Evolutionary conservation across 2,888 invertebrate genomes (phyloP).

Genomic region (Pseudoips prasinana): DNA sequence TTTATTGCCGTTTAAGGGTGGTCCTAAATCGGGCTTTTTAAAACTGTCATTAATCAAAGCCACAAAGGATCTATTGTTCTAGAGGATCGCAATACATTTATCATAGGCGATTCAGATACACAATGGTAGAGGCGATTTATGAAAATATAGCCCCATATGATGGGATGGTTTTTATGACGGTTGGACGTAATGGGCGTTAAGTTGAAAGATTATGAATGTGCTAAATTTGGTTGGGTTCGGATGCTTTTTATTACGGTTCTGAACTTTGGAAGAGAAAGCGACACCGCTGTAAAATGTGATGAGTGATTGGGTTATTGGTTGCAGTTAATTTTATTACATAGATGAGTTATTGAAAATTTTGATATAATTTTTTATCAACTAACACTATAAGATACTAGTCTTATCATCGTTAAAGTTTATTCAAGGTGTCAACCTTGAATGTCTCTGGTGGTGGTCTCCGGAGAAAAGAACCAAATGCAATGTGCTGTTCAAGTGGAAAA

Average conservation of each 20-base stretch:
- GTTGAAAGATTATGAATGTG: slow-evolving; percentile 13
- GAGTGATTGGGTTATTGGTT: too few relatives aligned
- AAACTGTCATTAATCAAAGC: slow-evolving; percentile 53
- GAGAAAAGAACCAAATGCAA: too few relatives aligned
- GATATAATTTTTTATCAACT: too few relatives aligned
- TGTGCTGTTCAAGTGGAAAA: too few relatives aligned
- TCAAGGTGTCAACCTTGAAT: too few relatives aligned
- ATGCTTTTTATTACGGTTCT: slow-evolving; percentile 4
- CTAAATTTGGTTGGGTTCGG: slow-evolving; percentile 10
- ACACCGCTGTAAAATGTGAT: too few relatives aligned
- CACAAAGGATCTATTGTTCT: slow-evolving; percentile 51
- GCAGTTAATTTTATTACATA: too few relatives aligned
- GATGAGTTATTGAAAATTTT: too few relatives aligned
- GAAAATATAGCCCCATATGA: slow-evolving; percentile 35
- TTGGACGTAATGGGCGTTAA: slow-evolving; percentile 8
- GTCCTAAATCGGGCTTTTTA: slow-evolving; percentile 40
- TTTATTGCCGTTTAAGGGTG: slow-evolving; percentile 39
- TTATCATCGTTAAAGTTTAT: too few relatives aligned
- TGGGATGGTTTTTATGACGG: slow-evolving; percentile 24
- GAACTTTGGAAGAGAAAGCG: neutral
- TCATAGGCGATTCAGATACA: slow-evolving; percentile 55
- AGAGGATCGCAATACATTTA: slow-evolving; percentile 63
- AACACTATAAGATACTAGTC: too few relatives aligned
- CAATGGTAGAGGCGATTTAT: slow-evolving; percentile 51
- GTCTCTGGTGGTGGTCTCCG: too few relatives aligned